Percentiles rank a stretch among this genome's conserved stretches.
Evolutionary conservation across 2,797 vertebrate species (phyloP).

Genomic region (Falco biarmicus): DNA sequence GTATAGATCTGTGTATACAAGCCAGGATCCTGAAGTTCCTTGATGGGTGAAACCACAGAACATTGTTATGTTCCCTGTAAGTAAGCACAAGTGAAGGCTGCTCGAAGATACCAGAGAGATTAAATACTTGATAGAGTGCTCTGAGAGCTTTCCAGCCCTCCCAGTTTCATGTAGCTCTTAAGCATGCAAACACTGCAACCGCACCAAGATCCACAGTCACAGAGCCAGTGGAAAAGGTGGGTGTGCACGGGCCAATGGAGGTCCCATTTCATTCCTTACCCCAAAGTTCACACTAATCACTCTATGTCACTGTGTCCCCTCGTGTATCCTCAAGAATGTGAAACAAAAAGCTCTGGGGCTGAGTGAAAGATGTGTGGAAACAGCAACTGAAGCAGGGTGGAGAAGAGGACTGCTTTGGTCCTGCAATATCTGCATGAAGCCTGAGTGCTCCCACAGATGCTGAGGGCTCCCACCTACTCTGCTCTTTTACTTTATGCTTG

Average conservation of each 20-base stretch:
- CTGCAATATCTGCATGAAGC: not conserved
- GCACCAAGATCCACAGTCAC: not conserved
- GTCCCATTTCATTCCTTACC: not conserved
- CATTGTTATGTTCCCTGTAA: not conserved
- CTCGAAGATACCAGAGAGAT: not conserved
- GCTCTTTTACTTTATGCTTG: not conserved
- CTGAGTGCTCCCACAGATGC: not conserved
- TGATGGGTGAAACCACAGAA: conserved; percentile 17
- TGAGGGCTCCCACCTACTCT: not conserved
- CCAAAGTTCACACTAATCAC: not conserved
- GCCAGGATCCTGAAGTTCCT: not conserved
- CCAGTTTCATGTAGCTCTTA: not conserved
- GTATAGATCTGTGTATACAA: not conserved
- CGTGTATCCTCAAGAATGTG: not conserved
- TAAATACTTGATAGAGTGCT: not conserved
- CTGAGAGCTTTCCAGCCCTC: not conserved
- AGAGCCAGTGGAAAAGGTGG: not conserved
- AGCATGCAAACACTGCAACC: not conserved
- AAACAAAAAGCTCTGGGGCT: not conserved
- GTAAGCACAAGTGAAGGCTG: not conserved
- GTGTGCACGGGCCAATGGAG: accelerated
- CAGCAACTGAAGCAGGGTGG: not conserved
- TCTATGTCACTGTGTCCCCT: not conserved
- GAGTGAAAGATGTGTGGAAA: not conserved
- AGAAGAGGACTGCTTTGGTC: not conserved